phyloP scores from a whole-genome alignment of 2,113 vertebrate genomes.

The Mirounga angustirostris region DNA sequence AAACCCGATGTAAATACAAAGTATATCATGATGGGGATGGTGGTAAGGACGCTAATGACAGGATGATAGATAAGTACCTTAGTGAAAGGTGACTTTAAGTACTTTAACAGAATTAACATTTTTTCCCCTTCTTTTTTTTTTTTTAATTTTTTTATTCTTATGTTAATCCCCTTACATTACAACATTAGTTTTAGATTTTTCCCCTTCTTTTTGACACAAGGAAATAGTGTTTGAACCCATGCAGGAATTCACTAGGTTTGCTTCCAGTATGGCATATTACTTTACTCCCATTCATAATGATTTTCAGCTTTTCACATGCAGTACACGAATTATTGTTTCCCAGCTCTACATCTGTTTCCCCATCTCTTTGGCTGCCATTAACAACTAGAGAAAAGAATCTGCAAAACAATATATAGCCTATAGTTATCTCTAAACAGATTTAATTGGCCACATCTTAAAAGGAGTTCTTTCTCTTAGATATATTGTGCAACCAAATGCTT shows the following conservation, averaged over 20 bases:
- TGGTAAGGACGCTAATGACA: slow-evolving; percentile 69
- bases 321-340: neutral
- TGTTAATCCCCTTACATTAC: too few relatives aligned
- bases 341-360: slow-evolving; percentile 65
- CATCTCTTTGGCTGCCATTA: slow-evolving; percentile 69
- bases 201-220: slow-evolving; percentile 57
- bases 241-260: slow-evolving; percentile 77
- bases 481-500: slow-evolving; percentile 71
- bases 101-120: slow-evolving; percentile 61
- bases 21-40: slow-evolving; percentile 57
- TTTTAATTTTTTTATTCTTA: too few relatives aligned
- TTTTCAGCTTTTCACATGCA: slow-evolving; percentile 71
- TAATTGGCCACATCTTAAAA: slow-evolving; percentile 73
- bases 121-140: slow-evolving; percentile 39
- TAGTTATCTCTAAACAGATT: slow-evolving; percentile 76
- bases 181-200: too few relatives aligned
- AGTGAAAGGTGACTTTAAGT: slow-evolving; percentile 71
- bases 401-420: slow-evolving; percentile 44
- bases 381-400: slow-evolving; percentile 73
- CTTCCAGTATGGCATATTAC: slow-evolving; percentile 70
- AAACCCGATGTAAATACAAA: slow-evolving; percentile 71
- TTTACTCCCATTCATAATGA: slow-evolving; percentile 75
- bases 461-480: slow-evolving; percentile 47
- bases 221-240: slow-evolving; percentile 77
- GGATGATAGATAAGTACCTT: slow-evolving; percentile 74